Evolutionary conservation across 2,888 invertebrate genomes (phyloP).

Genomic region (Auanema freiburgensis): DNA sequence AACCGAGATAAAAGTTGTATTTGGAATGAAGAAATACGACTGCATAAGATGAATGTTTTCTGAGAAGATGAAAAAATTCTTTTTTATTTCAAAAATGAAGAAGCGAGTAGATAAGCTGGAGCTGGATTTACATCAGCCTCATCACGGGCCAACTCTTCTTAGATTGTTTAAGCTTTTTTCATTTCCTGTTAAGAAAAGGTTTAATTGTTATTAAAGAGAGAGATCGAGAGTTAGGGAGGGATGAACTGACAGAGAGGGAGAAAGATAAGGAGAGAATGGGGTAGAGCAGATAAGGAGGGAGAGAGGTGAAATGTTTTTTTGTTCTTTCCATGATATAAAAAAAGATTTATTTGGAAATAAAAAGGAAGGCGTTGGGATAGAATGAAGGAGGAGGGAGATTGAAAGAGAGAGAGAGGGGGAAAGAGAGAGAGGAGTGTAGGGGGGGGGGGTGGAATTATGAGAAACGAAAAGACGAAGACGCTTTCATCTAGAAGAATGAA

Average conservation of each 20-base stretch:
- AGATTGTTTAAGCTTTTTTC: too few relatives aligned
- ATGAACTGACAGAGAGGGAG: background rate
- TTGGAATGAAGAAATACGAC: background rate
- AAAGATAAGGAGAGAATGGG: background rate
- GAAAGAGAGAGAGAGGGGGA: constrained; percentile 5
- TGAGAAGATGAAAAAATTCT: constrained; percentile 4
- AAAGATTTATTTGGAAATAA: constrained; percentile 1
- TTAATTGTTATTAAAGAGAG: background rate
- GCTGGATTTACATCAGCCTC: too few relatives aligned
- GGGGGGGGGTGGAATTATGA: background rate
- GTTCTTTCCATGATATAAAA: background rate
- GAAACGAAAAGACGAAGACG: constrained; percentile 7
- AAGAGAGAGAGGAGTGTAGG: constrained; percentile 4
- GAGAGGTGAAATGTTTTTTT: background rate
- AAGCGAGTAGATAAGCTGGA: background rate
- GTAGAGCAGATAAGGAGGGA: background rate
- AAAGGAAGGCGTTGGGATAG: background rate
- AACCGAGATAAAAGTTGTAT: background rate
- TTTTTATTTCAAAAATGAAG: background rate
- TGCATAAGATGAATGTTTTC: background rate
- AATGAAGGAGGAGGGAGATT: background rate
- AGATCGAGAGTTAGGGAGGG: constrained; percentile 1
- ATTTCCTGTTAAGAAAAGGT: too few relatives aligned
- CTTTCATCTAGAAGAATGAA: background rate
- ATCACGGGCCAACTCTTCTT: too few relatives aligned